phyloP scores from a whole-genome alignment of 2,797 vertebrate genomes.

The Spinus pinus region DNA sequence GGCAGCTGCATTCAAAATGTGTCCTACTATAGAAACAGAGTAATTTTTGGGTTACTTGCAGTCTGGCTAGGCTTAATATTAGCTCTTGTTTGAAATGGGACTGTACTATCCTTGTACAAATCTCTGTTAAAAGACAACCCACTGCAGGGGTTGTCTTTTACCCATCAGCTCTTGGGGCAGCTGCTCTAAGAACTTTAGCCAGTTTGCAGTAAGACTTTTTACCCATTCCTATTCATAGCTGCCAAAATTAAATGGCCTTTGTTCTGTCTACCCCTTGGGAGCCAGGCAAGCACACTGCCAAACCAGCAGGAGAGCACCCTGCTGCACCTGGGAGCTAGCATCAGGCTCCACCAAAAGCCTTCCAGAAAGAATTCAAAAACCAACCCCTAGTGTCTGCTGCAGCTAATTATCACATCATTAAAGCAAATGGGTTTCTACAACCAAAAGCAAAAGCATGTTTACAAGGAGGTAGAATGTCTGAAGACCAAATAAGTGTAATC shows the following conservation, averaged over 20 bases:
- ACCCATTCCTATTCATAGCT: not conserved
- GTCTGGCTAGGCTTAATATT: not conserved
- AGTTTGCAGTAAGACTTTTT: not conserved
- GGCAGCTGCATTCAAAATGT: not conserved
- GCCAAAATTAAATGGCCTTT: not conserved
- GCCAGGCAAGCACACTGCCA: not conserved
- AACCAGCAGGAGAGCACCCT: not conserved
- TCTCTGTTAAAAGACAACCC: not conserved
- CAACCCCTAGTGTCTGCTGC: not conserved
- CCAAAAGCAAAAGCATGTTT: not conserved
- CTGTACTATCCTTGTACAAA: not conserved
- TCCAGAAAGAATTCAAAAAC: not conserved
- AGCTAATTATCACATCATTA: not conserved
- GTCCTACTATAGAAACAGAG: not conserved
- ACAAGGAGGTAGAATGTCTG: conserved; percentile 1
- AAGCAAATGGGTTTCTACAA: not conserved
- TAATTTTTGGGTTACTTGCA: not conserved
- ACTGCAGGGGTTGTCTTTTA: not conserved
- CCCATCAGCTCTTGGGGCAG: not conserved
- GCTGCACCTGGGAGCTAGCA: not conserved
- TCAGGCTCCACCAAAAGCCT: not conserved
- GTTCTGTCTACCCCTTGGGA: not conserved
- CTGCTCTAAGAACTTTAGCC: not conserved
- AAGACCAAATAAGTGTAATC: conserved; percentile 17
- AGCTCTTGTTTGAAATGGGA: not conserved